A percentile compares a stretch with the other conserved stretches of the same genome.
Conservation (phyloP, 2,113 vertebrate genomes). For the Mustela nigripes region DNA sequence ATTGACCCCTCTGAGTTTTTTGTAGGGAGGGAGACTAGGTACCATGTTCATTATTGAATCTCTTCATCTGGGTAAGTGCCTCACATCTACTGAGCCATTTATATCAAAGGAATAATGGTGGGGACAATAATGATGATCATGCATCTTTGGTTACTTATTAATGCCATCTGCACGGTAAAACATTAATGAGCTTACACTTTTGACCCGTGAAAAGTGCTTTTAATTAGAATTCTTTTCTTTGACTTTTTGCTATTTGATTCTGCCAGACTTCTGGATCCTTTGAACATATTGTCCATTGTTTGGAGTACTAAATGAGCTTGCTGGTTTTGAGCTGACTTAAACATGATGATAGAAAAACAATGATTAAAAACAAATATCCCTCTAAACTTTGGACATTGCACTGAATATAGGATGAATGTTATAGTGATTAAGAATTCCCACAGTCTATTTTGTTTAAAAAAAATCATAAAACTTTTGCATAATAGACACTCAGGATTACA, state of each 20-base stretch:
- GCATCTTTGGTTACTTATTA: slow-evolving; percentile 52
- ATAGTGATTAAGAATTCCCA: background rate
- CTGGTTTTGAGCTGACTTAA: slow-evolving; percentile 42
- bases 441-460: background rate
- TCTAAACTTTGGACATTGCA: background rate
- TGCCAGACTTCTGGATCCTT: slow-evolving; percentile 32
- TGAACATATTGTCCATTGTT: slow-evolving; percentile 24
- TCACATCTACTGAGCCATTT: slow-evolving; percentile 41
- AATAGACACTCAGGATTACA: background rate
- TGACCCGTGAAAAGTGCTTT: slow-evolving; percentile 61
- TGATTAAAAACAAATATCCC: slow-evolving; percentile 4
- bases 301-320: background rate
- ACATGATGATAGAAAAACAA: background rate
- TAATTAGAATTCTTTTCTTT: slow-evolving; percentile 51
- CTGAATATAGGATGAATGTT: background rate
- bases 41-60: background rate
- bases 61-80: background rate
- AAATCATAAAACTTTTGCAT: background rate
- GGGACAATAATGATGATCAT: background rate
- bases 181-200: slow-evolving; percentile 70
- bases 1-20: background rate
- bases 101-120: background rate
- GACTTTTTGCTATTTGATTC: slow-evolving; percentile 39
- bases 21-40: background rate
- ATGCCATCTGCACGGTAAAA: slow-evolving; percentile 68